Evolutionary conservation across 2,888 invertebrate species (phyloP).

Genomic region (Helicoverpa assulta): DNA sequence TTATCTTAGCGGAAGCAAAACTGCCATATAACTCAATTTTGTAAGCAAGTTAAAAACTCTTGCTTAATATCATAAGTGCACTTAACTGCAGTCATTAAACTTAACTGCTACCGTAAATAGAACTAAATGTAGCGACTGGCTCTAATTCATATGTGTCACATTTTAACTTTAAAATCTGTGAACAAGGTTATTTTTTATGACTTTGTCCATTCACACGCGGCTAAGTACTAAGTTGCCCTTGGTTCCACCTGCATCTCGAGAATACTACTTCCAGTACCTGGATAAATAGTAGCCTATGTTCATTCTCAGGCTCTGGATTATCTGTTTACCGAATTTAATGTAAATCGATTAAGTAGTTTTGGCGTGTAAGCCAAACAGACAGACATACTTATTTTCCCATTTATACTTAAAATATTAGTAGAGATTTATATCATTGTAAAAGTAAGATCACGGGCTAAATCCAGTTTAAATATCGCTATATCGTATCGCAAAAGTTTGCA

Average conservation of each 20-base stretch:
- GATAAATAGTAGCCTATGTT: too few species aligned
- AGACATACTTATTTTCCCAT: too few species aligned
- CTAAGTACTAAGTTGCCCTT: too few species aligned
- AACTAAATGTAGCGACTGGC: not conserved
- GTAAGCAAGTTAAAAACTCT: not conserved
- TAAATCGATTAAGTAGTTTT: too few species aligned
- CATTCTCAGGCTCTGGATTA: too few species aligned
- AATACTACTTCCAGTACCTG: not conserved
- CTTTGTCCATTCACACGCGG: constrained; percentile 9
- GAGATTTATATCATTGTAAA: too few species aligned
- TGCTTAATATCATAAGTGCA: constrained; percentile 15
- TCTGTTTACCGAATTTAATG: too few species aligned
- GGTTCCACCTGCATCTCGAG: not conserved
- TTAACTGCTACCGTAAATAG: constrained; percentile 14
- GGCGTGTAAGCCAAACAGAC: too few species aligned
- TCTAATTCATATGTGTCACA: constrained; percentile 14
- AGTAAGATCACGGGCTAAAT: too few species aligned
- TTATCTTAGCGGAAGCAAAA: not conserved
- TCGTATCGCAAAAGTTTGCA: constrained; percentile 6
- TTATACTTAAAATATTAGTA: too few species aligned
- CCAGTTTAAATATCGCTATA: too few species aligned
- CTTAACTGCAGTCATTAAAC: constrained; percentile 9
- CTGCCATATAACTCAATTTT: not conserved
- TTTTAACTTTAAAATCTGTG: constrained; percentile 27
- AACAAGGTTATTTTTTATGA: constrained; percentile 11